Percentiles rank a stretch among this genome's conserved stretches.
phyloP scores from a whole-genome alignment of 2,888 invertebrate genomes.

The Macrophya annulata region DNA sequence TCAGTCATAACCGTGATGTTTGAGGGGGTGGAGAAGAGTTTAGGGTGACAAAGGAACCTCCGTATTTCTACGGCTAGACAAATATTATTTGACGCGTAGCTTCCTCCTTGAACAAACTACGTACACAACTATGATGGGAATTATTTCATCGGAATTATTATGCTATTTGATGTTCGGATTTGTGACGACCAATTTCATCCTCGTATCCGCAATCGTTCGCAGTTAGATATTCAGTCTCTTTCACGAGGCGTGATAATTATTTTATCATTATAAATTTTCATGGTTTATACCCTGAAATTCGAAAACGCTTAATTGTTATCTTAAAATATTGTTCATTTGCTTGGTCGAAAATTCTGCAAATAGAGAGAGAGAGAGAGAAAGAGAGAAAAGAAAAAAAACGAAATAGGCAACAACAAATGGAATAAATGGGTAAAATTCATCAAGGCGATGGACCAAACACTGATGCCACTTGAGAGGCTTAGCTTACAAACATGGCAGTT shows the following conservation, averaged over 20 bases:
- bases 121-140: constrained; percentile 30
- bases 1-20: constrained; percentile 68
- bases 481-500: constrained; percentile 28
- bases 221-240: neutral
- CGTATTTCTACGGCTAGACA: constrained; percentile 66
- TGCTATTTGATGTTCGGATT: constrained; percentile 30
- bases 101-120: neutral
- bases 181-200: constrained; percentile 21
- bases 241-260: neutral
- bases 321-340: neutral
- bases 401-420: neutral
- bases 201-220: neutral
- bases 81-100: constrained; percentile 70
- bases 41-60: constrained; percentile 62
- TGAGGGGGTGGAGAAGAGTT: constrained; percentile 56
- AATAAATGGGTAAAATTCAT: constrained; percentile 17
- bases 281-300: neutral
- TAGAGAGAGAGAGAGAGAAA: neutral
- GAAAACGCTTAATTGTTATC: neutral
- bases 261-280: neutral
- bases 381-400: neutral
- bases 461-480: constrained; percentile 38
- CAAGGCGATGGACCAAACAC: constrained; percentile 27
- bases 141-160: neutral
- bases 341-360: neutral